Conservation (phyloP, 2,797 vertebrate genomes). For the Vespertilio murinus region DNA sequence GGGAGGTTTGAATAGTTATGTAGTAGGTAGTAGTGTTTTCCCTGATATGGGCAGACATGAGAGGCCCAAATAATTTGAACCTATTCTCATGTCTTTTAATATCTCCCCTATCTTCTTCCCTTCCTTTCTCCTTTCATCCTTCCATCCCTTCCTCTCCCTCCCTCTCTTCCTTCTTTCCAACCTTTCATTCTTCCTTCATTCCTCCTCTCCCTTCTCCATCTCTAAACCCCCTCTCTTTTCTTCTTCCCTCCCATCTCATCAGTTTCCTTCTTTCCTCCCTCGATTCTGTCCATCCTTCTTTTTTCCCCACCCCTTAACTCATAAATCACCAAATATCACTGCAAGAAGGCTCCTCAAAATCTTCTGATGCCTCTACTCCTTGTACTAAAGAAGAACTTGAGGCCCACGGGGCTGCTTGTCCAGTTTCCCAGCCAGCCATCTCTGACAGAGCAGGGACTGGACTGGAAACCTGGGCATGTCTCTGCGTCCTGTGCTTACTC, state of each 20-base stretch:
- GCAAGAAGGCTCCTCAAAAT: background rate
- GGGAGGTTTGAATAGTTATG: background rate
- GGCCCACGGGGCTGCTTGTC: no score
- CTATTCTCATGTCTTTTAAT: background rate
- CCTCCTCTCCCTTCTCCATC: no score
- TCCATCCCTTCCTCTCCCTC: background rate
- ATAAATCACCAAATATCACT: background rate
- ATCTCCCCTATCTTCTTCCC: rapidly evolving
- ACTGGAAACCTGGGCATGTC: background rate
- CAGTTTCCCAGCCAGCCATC: background rate
- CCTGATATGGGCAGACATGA: background rate
- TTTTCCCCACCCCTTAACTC: background rate
- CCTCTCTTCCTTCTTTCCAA: no score
- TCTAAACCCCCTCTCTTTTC: background rate
- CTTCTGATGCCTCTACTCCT: background rate
- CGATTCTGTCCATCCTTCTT: background rate
- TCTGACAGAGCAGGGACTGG: background rate
- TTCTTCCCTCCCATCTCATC: background rate
- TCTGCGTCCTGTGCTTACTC: background rate
- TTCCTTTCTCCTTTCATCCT: rapidly evolving
- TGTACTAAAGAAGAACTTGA: background rate
- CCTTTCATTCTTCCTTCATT: no score
- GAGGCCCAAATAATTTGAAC: background rate
- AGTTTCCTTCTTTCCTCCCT: background rate
- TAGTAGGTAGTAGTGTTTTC: no score